Evolutionary conservation across 2,113 vertebrate genomes (phyloP).

Genomic region (Pygoscelis antarcticus): DNA sequence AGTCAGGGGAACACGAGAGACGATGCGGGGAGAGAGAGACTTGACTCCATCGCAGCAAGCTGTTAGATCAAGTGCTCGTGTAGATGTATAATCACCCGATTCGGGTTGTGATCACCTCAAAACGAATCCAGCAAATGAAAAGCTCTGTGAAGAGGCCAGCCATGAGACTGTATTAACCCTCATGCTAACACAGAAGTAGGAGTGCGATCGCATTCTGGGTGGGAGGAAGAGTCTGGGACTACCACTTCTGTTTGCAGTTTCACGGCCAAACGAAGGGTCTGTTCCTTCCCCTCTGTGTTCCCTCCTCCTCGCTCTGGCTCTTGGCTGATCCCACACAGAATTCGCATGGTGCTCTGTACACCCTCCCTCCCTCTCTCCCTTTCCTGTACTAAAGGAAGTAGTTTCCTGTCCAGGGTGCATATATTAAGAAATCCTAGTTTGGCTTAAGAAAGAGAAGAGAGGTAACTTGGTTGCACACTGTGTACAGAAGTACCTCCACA

Average conservation of each 20-base stretch:
- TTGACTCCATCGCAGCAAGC: not conserved
- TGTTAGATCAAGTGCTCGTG: not conserved
- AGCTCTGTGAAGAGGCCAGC: not conserved
- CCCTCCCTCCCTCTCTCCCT: not conserved
- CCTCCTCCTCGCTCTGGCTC: not conserved
- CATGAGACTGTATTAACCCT: not conserved
- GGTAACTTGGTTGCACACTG: not conserved
- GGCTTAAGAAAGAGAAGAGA: not conserved
- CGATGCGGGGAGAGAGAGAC: not conserved
- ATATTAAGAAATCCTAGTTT: slow-evolving; percentile 1
- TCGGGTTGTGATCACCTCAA: not conserved
- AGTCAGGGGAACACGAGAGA: not conserved
- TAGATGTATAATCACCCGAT: not conserved
- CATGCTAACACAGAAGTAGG: not conserved
- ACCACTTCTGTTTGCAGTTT: slow-evolving; percentile 43
- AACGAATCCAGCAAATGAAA: not conserved
- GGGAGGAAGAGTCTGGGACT: slow-evolving; percentile 28
- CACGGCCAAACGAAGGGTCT: not conserved
- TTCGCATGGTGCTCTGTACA: not conserved
- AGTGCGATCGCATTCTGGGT: not conserved
- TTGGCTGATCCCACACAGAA: not conserved
- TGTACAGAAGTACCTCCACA: not conserved
- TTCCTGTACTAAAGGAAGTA: not conserved
- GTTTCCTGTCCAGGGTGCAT: not conserved
- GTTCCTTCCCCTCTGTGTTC: slow-evolving; percentile 22